A percentile compares a stretch with the other conserved stretches of the same genome.
Conservation (phyloP, 2,113 vertebrate genomes). For the Isichthys henryi region DNA sequence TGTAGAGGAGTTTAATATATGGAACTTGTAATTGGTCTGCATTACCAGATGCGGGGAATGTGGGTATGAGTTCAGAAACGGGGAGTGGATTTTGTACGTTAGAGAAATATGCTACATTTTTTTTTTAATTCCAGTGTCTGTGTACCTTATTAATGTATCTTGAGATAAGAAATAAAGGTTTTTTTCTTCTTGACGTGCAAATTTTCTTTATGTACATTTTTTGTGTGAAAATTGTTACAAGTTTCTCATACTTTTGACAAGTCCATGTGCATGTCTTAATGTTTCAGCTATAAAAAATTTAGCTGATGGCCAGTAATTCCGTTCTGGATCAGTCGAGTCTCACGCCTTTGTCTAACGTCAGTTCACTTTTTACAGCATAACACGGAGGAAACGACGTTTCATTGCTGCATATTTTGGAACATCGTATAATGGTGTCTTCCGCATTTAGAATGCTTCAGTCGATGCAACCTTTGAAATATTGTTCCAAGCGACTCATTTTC, state of each 20-base stretch:
- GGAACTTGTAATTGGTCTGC: constrained; percentile 47
- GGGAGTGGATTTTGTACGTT: constrained; percentile 50
- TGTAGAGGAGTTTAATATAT: constrained; percentile 40
- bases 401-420: too few species aligned
- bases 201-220: constrained; percentile 6
- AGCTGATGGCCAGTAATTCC: background rate
- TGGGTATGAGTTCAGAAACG: constrained; percentile 31
- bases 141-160: constrained; percentile 65
- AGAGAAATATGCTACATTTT: constrained; percentile 51
- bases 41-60: constrained; percentile 19
- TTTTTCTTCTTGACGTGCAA: constrained; percentile 51
- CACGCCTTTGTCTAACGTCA: background rate
- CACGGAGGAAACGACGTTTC: too few species aligned
- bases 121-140: constrained; percentile 63
- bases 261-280: background rate
- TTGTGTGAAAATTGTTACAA: background rate
- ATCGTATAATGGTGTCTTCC: too few species aligned
- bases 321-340: background rate
- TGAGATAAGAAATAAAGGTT: constrained; percentile 63
- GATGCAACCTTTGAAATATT: too few species aligned
- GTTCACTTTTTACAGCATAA: too few species aligned
- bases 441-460: too few species aligned
- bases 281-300: background rate
- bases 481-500: too few species aligned
- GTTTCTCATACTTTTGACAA: background rate